Base-by-base conservation (phyloP, 2,888 invertebrate species). In the Sinelater perroti region DNA sequence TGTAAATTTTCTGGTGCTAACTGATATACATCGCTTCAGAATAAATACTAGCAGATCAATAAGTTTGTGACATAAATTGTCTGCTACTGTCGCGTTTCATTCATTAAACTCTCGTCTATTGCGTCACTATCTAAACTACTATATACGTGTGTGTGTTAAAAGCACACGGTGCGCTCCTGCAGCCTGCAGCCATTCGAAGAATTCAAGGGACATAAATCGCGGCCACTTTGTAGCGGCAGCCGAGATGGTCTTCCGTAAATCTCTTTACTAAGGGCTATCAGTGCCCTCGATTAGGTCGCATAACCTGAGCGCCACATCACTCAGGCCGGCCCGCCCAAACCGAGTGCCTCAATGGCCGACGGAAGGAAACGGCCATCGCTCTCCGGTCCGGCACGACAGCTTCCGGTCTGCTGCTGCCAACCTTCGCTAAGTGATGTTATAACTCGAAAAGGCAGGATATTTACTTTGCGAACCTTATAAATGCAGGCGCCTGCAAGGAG, bases 301-400 rank as follows among this genome's bases (percentile, higher is more conserved):
- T 59, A 59, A 59, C 59, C 59, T 55, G 59, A 49, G 33, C 38
- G 55, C 40, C 38, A 55, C 45, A 55, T 55, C 38, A 47, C 47
- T 55, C 38, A 20, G 46, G 18, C 28, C 21, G 47, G 24, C 13
- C 55, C 53, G 53, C 53, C 53, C 45, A 53, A 53, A 20, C 33
- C 54, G 45, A 54, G 54, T 56, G 56, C 63, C 62, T 62, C 64
- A 69, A 70, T 69, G 69, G 73, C 65, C 61, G 68, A 38, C 60
- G 60, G 60, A 72, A 72, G 71, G 70, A 70, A 72, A 70, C 58
- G 63, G 66, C 71, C 65, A 71, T 72, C 66, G 65, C 68, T 71
- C 70, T 69, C 67, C 66, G 62, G 63, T 67, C 63, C 66, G 66
- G 67, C 68, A 65, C 67, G 67, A 64, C 63, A 62, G 60, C 61